Base-by-base conservation (phyloP, 35 echinoderm and acorn worm genomes). In the Chiridota heheva region DNA sequence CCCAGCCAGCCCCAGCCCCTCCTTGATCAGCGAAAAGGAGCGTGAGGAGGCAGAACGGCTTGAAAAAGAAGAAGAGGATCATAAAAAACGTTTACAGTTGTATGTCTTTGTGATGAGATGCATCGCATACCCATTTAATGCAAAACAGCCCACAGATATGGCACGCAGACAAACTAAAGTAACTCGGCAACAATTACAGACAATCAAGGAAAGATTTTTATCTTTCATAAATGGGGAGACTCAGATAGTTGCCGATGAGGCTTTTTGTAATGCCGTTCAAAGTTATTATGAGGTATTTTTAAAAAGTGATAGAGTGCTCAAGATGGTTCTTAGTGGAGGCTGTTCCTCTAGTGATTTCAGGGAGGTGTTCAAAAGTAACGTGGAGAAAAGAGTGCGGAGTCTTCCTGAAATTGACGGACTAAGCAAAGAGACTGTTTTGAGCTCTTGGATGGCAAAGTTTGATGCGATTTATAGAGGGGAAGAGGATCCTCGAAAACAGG, bases 361-460 rank as follows among this genome's bases (percentile, higher is more conserved):
- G 43, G 95, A 98, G 64, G 95, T 98, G 36, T 91, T 98, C 81
- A 98, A 98, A 62, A 98, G 90, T 86, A 98, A 98, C 61, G 84
- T 91, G 16, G 89, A 92, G 44, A 92, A 98, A 64, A 69, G 95
- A 67, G 95, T 98, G 18, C 72, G 89, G 13, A 98, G 89, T 86
- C 74, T 98, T 67, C 95, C 95, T 22, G 93, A 92, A 58, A 98
- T 98, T 33, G 95, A 98, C 69, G 95, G 95, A 36, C 74, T 98
- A 56, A 98, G 89, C 74, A 98, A 98, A 60, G 95, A 98, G 61
- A 98, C 95, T 47, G 95, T 98, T 29, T 61, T 98, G 35, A 92
- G 89, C 69, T 98, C 95, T 20, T 98, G 95, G 95, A 91, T 98
- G 89, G 89, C 89, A n/a, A 98, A 98, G 59, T 98, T 97, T 82